Percentiles rank a stretch among this genome's conserved stretches.
phyloP scores from a whole-genome alignment of 1,140 invertebrate species.

The Pogonognathellus flavescens region DNA sequence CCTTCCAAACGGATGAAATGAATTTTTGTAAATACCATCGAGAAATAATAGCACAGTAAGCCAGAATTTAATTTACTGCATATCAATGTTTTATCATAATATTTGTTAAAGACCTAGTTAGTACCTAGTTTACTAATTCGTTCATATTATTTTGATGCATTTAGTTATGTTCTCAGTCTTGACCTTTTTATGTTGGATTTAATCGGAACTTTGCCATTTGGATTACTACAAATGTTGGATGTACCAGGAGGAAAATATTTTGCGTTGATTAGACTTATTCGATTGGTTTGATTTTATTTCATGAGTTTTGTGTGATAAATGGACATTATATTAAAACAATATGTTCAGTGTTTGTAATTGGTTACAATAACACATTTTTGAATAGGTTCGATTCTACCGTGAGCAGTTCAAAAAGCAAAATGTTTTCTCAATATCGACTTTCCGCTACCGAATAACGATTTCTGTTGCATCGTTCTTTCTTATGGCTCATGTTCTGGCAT shows the following conservation, averaged over 20 bases:
- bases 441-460: slow-evolving; percentile 44
- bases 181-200: neutral
- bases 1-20: slow-evolving; percentile 22
- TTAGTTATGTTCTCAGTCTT: neutral
- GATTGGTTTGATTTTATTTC: neutral
- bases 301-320: neutral
- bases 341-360: too few relatives aligned
- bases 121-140: neutral
- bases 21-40: neutral
- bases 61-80: neutral
- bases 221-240: neutral
- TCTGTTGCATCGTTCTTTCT: slow-evolving; percentile 50
- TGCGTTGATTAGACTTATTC: neutral
- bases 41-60: neutral
- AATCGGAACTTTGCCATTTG: neutral
- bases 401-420: slow-evolving; percentile 11
- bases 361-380: too few relatives aligned
- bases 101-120: neutral
- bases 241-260: neutral
- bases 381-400: slow-evolving; percentile 44
- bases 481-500: slow-evolving; percentile 55
- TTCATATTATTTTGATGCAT: neutral
- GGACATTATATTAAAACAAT: too few relatives aligned
- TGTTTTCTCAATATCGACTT: slow-evolving; percentile 18
- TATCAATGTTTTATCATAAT: neutral